Conservation (phyloP, 2,113 vertebrate species). For the Crotalus viridis region DNA sequence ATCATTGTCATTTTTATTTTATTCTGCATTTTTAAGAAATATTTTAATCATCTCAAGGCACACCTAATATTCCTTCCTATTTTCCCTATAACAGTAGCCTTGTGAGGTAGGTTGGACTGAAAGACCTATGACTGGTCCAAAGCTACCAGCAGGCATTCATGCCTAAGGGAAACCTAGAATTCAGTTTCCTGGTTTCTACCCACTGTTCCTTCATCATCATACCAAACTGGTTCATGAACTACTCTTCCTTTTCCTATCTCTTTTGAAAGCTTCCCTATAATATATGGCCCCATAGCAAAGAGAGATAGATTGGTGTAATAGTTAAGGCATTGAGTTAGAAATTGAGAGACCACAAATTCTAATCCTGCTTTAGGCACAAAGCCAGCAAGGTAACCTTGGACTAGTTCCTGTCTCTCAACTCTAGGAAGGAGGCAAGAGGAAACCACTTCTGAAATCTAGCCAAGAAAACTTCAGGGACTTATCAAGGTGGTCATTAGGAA, state of each 20-base stretch:
- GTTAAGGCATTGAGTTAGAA: background rate
- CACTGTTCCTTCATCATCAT: background rate
- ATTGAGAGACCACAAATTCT: background rate
- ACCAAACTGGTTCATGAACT: background rate
- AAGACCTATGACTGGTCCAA: background rate
- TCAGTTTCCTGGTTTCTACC: background rate
- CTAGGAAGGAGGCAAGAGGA: background rate
- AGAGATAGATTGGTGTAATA: constrained; percentile 14
- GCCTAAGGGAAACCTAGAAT: background rate
- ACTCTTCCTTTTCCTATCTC: background rate
- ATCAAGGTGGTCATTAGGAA: background rate
- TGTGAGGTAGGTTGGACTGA: background rate
- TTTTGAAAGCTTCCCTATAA: constrained; percentile 46
- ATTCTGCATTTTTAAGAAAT: background rate
- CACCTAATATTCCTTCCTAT: background rate
- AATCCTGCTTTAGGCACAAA: background rate
- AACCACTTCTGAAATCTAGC: background rate
- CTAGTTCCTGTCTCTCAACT: background rate
- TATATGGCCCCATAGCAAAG: constrained; percentile 60
- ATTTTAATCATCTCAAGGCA: background rate
- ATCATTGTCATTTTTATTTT: background rate
- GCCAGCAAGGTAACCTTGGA: background rate
- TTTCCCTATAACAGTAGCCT: background rate
- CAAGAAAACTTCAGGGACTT: background rate
- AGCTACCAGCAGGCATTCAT: background rate